phyloP scores from a whole-genome alignment of 1,140 invertebrate species.

The Saccostrea cuccullata region DNA sequence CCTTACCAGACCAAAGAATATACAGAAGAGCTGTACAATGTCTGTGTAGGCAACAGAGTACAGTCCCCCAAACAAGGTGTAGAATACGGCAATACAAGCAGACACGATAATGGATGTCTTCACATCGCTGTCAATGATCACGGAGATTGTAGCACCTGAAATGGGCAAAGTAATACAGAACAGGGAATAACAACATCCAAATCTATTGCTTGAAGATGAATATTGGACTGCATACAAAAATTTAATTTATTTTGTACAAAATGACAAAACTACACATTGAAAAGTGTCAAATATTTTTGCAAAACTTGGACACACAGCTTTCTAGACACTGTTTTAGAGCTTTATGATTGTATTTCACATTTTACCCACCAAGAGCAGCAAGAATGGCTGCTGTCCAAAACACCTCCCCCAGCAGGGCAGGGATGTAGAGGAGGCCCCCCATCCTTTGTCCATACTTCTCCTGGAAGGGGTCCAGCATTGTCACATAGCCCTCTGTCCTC shows the following conservation, averaged over 20 bases:
- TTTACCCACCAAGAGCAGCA: conserved; percentile 89
- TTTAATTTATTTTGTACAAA: not conserved
- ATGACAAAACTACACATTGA: not conserved
- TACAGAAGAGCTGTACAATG: conserved; percentile 98
- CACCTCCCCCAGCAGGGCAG: conserved; percentile 97
- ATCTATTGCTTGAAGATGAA: no score
- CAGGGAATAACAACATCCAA: no score
- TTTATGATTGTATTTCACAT: not conserved
- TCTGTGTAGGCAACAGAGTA: conserved; percentile 99
- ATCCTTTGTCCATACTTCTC: conserved; percentile 96
- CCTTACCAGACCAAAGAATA: conserved; percentile 94
- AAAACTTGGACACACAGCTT: not conserved
- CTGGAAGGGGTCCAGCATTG: conserved; percentile 97
- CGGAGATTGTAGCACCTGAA: conserved; percentile 93
- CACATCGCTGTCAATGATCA: conserved; percentile 97
- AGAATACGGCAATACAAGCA: conserved; percentile 96
- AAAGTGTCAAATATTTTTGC: not conserved
- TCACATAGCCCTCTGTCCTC: conserved; percentile 97
- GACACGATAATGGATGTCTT: conserved; percentile 95
- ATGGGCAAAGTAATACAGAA: conserved; percentile 35
- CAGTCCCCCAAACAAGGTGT: conserved; percentile 97
- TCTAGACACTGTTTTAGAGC: no score
- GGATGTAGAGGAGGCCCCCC: conserved; percentile 97
- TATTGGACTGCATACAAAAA: not conserved
- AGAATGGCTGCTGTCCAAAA: conserved; percentile 98